These are phyloP conservation scores for Gadopsis marmoratus DNA, from an alignment of 2,797 vertebrate species.

Conservation along the genomic window DNA sequence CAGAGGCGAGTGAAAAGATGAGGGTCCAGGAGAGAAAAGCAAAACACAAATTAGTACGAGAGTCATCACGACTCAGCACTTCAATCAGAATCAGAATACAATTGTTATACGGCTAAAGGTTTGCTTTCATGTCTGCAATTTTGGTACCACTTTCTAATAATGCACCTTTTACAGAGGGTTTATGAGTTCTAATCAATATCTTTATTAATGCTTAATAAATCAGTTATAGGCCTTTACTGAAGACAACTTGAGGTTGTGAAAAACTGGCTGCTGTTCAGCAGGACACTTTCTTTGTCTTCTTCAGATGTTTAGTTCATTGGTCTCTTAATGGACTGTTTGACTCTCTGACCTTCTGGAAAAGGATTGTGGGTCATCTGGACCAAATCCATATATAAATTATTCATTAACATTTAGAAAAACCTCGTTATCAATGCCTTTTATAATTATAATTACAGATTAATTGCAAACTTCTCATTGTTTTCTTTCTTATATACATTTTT, in stretches of 20 bases:
- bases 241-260: background rate
- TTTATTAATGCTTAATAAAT: constrained; percentile 15
- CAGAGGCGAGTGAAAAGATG: constrained; percentile 79
- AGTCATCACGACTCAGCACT: constrained; percentile 15
- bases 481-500: background rate
- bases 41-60: constrained; percentile 79
- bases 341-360: background rate
- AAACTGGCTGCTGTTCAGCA: background rate
- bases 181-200: background rate
- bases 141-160: background rate
- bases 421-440: background rate
- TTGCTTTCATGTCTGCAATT: background rate
- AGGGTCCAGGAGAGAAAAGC: constrained; percentile 78
- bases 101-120: constrained; percentile 12
- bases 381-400: background rate
- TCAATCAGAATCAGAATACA: constrained; percentile 25
- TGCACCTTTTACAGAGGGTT: background rate
- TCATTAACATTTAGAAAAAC: background rate
- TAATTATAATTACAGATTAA: background rate
- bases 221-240: background rate
- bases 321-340: background rate
- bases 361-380: background rate
- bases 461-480: background rate
- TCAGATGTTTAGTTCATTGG: background rate
- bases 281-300: background rate